Evolutionary conservation across 2,797 vertebrate species (phyloP), one percentile per base, ranked within the genome.

Genomic region (Gymnoscopelus microlampas): DNA sequence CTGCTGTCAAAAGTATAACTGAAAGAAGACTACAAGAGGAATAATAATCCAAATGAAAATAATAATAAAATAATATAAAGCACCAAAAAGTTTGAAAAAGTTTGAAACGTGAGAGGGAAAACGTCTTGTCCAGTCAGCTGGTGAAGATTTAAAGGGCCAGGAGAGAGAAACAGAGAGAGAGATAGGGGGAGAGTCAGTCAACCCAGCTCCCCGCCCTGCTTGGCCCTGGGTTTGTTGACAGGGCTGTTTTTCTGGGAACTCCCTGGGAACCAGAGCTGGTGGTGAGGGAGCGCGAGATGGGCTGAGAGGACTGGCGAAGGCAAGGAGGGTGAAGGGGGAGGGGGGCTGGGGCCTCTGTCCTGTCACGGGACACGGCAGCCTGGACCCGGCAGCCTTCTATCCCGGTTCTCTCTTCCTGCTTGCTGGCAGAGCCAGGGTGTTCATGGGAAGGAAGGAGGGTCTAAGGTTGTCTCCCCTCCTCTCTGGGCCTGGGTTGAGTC

Each of bases 221-320:
- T 76, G 80, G 57, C 63, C 71, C 65, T 49, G 82, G 71, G 76
- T 88, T 77, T 88, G 89, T 88, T 87, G 87, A 87, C 83, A 81
- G 80, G 24, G 76, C 86, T 88, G 84, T 89, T 89, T 89, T 91
- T 87, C 86, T 86, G 88, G 88, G 80, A 91, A 90, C 88, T 88
- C 89, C 88, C 87, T 85, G 77, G 85, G 86, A 91, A 85, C 83
- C 75, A 73, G 76, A 84, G 68, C 7, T 26, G 57, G 74, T 68
- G 69, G 23, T 51, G 35, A 69, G 35, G n/a, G 53, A 49, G 12
- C 13, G 26, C 64, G 78, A 65, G 68, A 85, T 71, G 73, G 79
- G 77, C 79, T 77, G 79, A 76, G 70, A 71, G 77, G 77, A 69
- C 79, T 79, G 73, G 19, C 69, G 72, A 80, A 81, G 83, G 67